Percentiles rank a stretch among this genome's conserved stretches.
These are phyloP conservation scores for Cyclura pinguis DNA, from an alignment of 2,797 vertebrate species.

Conservation along the genomic window DNA sequence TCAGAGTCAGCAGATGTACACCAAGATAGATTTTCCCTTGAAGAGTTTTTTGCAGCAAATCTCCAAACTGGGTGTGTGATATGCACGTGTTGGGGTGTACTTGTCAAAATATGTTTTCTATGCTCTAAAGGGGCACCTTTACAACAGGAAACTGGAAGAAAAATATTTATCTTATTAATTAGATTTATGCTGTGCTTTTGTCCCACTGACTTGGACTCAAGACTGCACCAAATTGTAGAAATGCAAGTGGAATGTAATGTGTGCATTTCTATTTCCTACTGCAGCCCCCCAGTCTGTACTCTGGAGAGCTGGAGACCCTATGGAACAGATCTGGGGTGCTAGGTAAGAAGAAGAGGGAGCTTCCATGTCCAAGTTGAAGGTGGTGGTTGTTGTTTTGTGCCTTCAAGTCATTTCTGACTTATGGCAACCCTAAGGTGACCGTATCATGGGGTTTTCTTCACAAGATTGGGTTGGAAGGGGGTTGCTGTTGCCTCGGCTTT, in stretches of 20 bases:
- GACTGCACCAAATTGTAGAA: background rate
- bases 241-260: background rate
- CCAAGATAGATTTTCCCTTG: background rate
- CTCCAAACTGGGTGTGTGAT: background rate
- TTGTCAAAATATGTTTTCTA: background rate
- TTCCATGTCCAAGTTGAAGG: too few relatives aligned
- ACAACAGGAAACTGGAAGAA: background rate
- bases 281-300: background rate
- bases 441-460: too few relatives aligned
- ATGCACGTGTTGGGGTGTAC: too few relatives aligned
- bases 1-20: background rate
- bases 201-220: background rate
- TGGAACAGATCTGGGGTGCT: too few relatives aligned
- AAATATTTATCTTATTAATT: background rate
- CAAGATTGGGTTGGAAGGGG: too few relatives aligned
- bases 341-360: too few relatives aligned
- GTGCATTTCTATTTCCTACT: background rate
- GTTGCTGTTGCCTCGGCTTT: too few relatives aligned
- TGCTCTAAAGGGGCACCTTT: background rate
- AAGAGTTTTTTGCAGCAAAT: background rate
- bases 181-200: background rate
- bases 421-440: too few relatives aligned
- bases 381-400: too few relatives aligned
- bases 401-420: too few relatives aligned
- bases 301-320: too few relatives aligned